These are phyloP conservation scores for Rhinella marina DNA, from an alignment of 2,797 vertebrate genomes.

Conservation along the genomic window DNA sequence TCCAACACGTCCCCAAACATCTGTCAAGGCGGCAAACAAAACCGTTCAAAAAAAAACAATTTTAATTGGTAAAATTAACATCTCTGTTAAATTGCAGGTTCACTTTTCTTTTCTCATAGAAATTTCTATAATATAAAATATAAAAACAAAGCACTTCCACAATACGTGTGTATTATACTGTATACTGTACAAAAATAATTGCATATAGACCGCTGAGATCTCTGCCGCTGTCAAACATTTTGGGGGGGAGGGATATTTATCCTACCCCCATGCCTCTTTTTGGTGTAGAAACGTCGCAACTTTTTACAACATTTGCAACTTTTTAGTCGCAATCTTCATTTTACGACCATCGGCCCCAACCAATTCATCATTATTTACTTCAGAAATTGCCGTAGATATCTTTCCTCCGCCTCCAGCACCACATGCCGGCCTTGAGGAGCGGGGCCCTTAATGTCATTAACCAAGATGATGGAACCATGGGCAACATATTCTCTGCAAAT, in stretches of 20 bases:
- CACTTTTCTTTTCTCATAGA: constrained; percentile 4
- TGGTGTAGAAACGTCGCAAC: too few relatives aligned
- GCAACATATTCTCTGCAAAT: constrained; percentile 18
- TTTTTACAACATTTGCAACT: too few relatives aligned
- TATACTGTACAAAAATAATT: constrained; percentile 59
- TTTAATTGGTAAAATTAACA: constrained; percentile 57
- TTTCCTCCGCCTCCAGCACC: too few relatives aligned
- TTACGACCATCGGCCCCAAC: too few relatives aligned
- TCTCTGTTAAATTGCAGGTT: constrained; percentile 8
- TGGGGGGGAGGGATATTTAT: too few relatives aligned
- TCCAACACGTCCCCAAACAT: too few relatives aligned
- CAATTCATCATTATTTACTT: too few relatives aligned
- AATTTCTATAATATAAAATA: constrained; percentile 42
- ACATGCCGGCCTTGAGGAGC: too few relatives aligned
- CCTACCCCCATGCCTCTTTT: too few relatives aligned
- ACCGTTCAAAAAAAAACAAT: constrained; percentile 37
- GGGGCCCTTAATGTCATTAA: background rate
- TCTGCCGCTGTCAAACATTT: constrained; percentile 5
- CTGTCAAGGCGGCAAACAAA: background rate
- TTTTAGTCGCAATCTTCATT: too few relatives aligned
- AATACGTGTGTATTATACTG: constrained; percentile 48
- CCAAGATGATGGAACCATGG: background rate
- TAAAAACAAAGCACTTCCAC: constrained; percentile 54
- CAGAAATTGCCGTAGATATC: too few relatives aligned
- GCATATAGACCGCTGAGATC: background rate